Conservation (phyloP, 2,888 invertebrate species). For the Priapulus caudatus region DNA sequence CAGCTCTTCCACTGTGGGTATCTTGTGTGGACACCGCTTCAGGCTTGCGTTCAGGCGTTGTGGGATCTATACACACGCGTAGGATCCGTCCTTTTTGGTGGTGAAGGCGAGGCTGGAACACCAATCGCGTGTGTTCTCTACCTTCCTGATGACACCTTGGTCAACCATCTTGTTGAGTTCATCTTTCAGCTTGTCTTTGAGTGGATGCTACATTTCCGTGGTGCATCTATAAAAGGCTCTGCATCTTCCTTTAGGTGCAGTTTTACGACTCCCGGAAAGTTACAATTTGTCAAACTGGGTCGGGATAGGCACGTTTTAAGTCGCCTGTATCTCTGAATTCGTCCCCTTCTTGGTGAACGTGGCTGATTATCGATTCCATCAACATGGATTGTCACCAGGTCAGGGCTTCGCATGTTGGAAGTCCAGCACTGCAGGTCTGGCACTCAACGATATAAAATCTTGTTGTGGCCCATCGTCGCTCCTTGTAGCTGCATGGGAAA, state of each 20-base stretch:
- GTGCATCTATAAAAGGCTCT: conserved; percentile 12
- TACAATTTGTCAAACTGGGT: conserved; percentile 11
- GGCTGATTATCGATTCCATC: not conserved
- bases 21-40: conserved; percentile 15
- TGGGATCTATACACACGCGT: conserved; percentile 19
- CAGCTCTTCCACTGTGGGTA: conserved; percentile 21
- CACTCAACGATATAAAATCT: not conserved
- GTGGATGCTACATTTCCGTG: conserved; percentile 9
- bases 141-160: conserved; percentile 12
- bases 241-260: not conserved
- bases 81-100: conserved; percentile 8
- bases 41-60: conserved; percentile 15
- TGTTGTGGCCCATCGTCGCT: too few relatives aligned
- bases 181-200: conserved; percentile 9
- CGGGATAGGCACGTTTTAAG: conserved; percentile 8
- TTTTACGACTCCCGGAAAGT: conserved; percentile 4
- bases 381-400: not conserved
- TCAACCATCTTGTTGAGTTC: conserved; percentile 14
- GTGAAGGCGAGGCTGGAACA: conserved; percentile 10
- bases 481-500: too few relatives aligned
- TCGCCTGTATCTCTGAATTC: not conserved
- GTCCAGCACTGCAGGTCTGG: not conserved
- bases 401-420: not conserved
- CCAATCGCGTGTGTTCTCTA: conserved; percentile 13
- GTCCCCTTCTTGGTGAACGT: not conserved